These are phyloP conservation scores for Leucosticte australis DNA, from an alignment of 2,113 vertebrate genomes.

Conservation along the genomic window DNA sequence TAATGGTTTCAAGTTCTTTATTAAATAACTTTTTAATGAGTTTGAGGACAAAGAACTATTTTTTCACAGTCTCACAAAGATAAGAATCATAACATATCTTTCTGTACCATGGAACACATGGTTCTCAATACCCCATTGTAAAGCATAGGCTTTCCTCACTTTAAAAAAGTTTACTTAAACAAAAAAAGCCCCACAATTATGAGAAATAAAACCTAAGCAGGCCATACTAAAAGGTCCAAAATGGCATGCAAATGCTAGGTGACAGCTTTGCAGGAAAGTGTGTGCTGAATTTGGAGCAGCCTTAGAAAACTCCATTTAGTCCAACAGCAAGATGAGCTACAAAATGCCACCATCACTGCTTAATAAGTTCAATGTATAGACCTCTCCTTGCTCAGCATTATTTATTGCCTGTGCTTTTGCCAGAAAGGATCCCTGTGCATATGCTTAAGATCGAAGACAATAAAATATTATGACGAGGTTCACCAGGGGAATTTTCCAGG, in stretches of 20 bases:
- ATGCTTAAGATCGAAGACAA: not conserved
- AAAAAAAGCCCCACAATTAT: not conserved
- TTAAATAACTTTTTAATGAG: conserved; percentile 78
- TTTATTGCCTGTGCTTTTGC: not conserved
- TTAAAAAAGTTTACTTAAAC: conserved; percentile 45
- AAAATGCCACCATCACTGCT: not conserved
- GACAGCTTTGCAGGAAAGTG: not conserved
- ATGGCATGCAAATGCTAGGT: not conserved
- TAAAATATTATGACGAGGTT: conserved; percentile 39
- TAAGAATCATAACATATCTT: conserved; percentile 75
- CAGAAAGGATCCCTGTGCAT: not conserved
- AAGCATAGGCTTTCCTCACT: conserved; percentile 1
- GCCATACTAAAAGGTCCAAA: not conserved
- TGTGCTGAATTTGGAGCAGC: not conserved
- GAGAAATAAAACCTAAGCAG: conserved; percentile 13
- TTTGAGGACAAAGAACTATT: conserved; percentile 71
- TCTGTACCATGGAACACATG: conserved; percentile 67
- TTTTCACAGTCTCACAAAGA: conserved; percentile 71
- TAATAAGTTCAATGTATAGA: not conserved
- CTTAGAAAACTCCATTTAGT: not conserved
- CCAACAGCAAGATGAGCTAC: not conserved
- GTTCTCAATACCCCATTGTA: conserved; percentile 55
- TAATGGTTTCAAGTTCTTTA: conserved; percentile 78
- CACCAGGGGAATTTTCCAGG: conserved; percentile 7
- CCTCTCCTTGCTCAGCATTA: not conserved